Evolutionary conservation across 2,113 vertebrate genomes (phyloP).

Genomic region (Colossoma macropomum): DNA sequence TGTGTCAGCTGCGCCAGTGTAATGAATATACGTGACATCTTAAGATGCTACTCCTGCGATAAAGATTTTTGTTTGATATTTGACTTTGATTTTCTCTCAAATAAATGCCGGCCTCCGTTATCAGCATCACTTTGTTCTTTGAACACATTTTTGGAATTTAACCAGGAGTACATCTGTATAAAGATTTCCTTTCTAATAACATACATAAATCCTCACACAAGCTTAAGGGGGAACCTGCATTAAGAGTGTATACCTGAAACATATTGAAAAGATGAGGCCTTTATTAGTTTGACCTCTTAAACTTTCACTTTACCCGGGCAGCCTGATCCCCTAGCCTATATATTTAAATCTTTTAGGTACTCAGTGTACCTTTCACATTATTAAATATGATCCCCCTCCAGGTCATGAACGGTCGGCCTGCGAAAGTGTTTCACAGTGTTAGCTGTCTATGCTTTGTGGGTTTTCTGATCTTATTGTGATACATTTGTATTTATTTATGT

Average conservation of each 20-base stretch:
- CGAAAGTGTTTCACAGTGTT: neutral
- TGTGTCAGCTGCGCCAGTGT: neutral
- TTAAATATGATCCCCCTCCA: neutral
- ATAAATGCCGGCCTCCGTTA: neutral
- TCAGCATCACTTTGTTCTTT: neutral
- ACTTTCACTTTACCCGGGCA: neutral
- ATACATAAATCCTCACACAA: neutral
- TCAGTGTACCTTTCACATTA: constrained; percentile 2
- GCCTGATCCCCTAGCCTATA: neutral
- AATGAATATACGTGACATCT: constrained; percentile 1
- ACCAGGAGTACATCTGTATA: neutral
- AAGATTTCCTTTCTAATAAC: neutral
- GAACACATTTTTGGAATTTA: neutral
- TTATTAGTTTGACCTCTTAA: constrained; percentile 23
- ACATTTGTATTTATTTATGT: too few relatives aligned
- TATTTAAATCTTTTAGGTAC: neutral
- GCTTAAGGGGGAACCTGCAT: neutral
- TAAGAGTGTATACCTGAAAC: neutral
- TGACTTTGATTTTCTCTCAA: neutral
- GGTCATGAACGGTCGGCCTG: neutral
- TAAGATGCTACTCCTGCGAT: neutral
- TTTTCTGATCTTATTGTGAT: too few relatives aligned
- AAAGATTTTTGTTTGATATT: neutral
- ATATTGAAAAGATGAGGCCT: neutral
- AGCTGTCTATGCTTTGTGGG: neutral